Evolutionary conservation across 2,888 invertebrate species (phyloP), one percentile per base, ranked within the genome.

Genomic region (Hyppa rectilinea): DNA sequence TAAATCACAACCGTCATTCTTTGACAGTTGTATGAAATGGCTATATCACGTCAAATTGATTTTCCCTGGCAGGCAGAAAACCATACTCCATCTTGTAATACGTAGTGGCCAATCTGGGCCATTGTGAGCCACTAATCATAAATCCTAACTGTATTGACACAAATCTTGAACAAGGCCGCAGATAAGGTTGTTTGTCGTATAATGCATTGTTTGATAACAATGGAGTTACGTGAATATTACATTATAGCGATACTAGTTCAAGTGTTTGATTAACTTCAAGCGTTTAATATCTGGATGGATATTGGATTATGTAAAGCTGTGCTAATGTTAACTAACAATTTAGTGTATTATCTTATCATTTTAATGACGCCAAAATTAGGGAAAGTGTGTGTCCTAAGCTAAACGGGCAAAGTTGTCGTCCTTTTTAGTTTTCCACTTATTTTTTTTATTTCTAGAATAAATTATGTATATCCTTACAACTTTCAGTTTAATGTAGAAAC

Each of bases 151-250:
- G 52, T 71, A 63, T 55, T 71, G 56, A 81, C 63, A 70, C 50
- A 66, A 34, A 76, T 80, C 65, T 63, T 40, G 72, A 74, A 83
- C 80, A 76, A 77, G 81, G 83, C 36, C 70, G 60, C 3, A 10
- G 82, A 84, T 83, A 84, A 76, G 62, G 63, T 43, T 55, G 38
- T 40, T 38, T 49, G 12, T 50, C 67, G 43, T 55, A 53, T 73
- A 61, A 65, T 53, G 65, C 55, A 70, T 76, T 85, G 67, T 77
- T 73, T 80, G 81, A 77, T 85, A 80, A 75, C 73, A 52, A 55
- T 38, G 49, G 29, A 23, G 40, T 55, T 60, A 79, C 45, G 43
- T 14, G 29, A n/a, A 47, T 43, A 63, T 17, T 36, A n/a, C 45
- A 61, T 75, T 43, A 75, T 26, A 63, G 10, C 9, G n/a, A 34